phyloP scores from a whole-genome alignment of 2,113 vertebrate species.

The Corvus hawaiiensis region DNA sequence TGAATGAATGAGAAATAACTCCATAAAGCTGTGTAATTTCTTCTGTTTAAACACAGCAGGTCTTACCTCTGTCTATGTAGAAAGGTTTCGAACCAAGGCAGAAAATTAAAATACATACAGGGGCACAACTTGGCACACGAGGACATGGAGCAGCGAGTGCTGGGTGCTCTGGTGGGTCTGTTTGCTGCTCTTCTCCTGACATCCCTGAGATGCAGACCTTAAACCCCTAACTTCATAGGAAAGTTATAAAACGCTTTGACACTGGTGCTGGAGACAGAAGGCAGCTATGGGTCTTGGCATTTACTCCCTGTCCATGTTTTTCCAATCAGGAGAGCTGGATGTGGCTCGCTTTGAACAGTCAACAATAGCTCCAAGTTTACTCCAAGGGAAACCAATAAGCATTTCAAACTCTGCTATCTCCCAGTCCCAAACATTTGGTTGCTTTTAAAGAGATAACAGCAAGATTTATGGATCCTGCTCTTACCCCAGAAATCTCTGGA shows the following conservation, averaged over 20 bases:
- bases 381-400: not conserved
- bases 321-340: slow-evolving; percentile 35
- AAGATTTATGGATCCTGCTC: not conserved
- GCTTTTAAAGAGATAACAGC: not conserved
- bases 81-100: not conserved
- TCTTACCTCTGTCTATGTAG: not conserved
- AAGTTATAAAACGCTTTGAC: not conserved
- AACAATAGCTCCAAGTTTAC: not conserved
- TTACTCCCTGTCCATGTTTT: slow-evolving; percentile 4
- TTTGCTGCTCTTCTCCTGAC: not conserved
- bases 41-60: not conserved
- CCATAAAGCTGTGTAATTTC: not conserved
- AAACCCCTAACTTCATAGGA: fast-evolving
- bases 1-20: not conserved
- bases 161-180: not conserved
- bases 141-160: fast-evolving
- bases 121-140: fast-evolving
- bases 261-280: not conserved
- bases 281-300: slow-evolving; percentile 3
- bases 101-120: not conserved
- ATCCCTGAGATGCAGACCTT: not conserved
- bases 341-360: not conserved
- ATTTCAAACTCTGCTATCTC: not conserved
- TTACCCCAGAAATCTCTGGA: not conserved
- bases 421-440: slow-evolving; percentile 17